These are phyloP conservation scores for Tiphia femorata DNA, from an alignment of 2,888 invertebrate species.

Conservation along the genomic window DNA sequence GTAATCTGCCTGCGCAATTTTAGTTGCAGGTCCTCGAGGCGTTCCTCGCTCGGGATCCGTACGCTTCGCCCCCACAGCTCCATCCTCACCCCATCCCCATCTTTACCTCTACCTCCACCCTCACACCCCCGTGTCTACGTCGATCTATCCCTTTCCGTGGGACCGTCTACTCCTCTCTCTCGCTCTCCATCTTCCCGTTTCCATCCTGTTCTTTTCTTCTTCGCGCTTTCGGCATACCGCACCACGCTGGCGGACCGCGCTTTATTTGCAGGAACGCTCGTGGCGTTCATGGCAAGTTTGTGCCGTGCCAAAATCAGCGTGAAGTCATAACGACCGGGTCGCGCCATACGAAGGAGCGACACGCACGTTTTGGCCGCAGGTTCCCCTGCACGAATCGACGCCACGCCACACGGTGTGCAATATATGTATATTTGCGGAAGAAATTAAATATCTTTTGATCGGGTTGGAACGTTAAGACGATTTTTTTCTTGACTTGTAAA, in stretches of 20 bases:
- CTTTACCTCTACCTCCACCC: constrained; percentile 13
- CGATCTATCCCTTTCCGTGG: too few species aligned
- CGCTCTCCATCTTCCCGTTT: not conserved
- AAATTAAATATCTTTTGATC: too few species aligned
- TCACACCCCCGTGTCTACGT: constrained; percentile 1
- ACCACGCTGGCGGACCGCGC: constrained; percentile 38
- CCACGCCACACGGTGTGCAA: too few species aligned
- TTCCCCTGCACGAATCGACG: constrained; percentile 47
- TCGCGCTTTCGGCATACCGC: not conserved
- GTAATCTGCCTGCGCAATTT: constrained; percentile 53
- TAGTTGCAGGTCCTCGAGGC: constrained; percentile 48
- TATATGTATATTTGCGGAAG: too few species aligned
- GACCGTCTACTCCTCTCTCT: too few species aligned
- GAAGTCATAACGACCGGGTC: constrained; percentile 64
- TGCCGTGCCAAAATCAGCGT: constrained; percentile 64
- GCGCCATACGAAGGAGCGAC: constrained; percentile 42
- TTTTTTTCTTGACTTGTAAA: too few species aligned
- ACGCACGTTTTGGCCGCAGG: constrained; percentile 57
- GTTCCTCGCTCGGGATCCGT: constrained; percentile 21
- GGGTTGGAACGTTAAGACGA: too few species aligned
- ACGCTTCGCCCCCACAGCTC: too few species aligned
- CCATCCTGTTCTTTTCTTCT: constrained; percentile 1
- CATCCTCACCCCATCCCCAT: too few species aligned
- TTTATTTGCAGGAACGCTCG: constrained; percentile 63
- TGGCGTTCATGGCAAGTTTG: constrained; percentile 49